Percentiles rank a stretch among this genome's conserved stretches.
Conservation (phyloP, 2,888 invertebrate species). For the Molanna angustata region DNA sequence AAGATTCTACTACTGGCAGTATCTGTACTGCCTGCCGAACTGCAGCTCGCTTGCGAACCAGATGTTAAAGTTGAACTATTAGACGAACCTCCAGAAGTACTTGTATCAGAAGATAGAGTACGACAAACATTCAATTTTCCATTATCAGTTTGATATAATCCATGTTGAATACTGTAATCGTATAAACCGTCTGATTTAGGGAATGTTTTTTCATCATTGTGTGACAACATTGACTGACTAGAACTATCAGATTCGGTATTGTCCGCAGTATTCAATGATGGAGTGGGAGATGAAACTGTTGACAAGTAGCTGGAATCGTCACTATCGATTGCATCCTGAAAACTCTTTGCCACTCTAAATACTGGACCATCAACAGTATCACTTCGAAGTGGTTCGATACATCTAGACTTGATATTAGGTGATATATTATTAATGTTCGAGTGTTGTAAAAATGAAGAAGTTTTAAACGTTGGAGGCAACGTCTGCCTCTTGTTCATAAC, state of each 20-base stretch:
- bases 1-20: conserved; percentile 66
- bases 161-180: conserved; percentile 18
- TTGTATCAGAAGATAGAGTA: conserved; percentile 70
- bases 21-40: conserved; percentile 62
- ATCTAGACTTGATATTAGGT: conserved; percentile 25
- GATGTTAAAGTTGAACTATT: conserved; percentile 71
- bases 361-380: conserved; percentile 35
- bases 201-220: conserved; percentile 42
- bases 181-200: conserved; percentile 43
- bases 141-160: conserved; percentile 17
- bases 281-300: conserved; percentile 70
- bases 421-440: conserved; percentile 22
- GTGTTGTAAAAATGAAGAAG: conserved; percentile 24
- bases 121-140: conserved; percentile 59
- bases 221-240: conserved; percentile 46
- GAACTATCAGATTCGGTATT: conserved; percentile 57
- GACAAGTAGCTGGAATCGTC: conserved; percentile 83
- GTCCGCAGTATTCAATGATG: conserved; percentile 65
- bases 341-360: conserved; percentile 21
- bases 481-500: conserved; percentile 22
- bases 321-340: conserved; percentile 57
- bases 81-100: conserved; percentile 66
- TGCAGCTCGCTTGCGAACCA: conserved; percentile 70
- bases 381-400: conserved; percentile 41
- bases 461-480: conserved; percentile 31